Base-by-base conservation (phyloP, 2,113 vertebrate species). In the Nymphicus hollandicus region DNA sequence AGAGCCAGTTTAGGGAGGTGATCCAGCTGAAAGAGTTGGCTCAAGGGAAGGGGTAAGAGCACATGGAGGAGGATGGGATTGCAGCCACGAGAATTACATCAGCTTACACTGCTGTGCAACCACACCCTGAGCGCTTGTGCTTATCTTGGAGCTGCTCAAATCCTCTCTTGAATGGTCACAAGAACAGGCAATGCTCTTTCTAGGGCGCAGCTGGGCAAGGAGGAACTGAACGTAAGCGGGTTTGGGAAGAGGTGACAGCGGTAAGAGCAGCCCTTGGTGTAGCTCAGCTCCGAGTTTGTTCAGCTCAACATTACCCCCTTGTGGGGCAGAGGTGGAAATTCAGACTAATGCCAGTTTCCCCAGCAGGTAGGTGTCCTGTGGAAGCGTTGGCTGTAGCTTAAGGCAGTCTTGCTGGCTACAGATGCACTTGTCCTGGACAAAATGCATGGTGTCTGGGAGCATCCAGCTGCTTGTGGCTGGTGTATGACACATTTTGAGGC, bases 271-370 rank as follows among this genome's bases (percentile, higher is more conserved):
- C 44, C n/a, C 4, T 79, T 81, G 3, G 33, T 56, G 52, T n/a
- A 37, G 46, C 50, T 66, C 23, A 33, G 52, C 47, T 69, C 64
- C 22, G 37, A 35, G 60, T 86, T 86, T 86, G 90, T 86, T 96
- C 90, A 77, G 97, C 89, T 95, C 95, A 95, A 96, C 71, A 96
- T 95, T 95, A 93, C 95, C 97, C 93, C 84, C 97, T 97, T 96
- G 96, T 96, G 97, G 96, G 90, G 81, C 64, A 7, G 37, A 76
- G 52, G 58, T 94, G 49, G 35, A 96, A 97, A 81, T 91, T 92
- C 87, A 96, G 33, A 92, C 22, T 33, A 18, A 24, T 50, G 37
- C 19, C 65, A n/a, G 11, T 61, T 82, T 61, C 79, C 28, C 28
- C 6, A 10, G 37, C 91, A 86, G 56, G 39, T 66, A 28, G 52